Conservation (phyloP, 2,113 vertebrate genomes). For the Electrona antarctica region DNA sequence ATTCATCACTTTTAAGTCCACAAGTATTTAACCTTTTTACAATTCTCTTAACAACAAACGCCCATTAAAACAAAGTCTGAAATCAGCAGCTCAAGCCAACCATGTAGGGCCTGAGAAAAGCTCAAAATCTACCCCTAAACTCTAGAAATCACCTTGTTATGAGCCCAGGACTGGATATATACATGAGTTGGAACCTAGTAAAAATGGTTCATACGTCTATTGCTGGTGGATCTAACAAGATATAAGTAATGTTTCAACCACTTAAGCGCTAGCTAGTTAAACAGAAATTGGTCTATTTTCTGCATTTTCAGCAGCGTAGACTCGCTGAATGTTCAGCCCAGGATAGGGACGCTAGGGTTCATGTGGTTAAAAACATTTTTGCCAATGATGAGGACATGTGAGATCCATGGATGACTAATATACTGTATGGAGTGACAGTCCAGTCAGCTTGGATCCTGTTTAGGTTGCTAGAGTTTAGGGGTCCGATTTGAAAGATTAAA, state of each 20-base stretch:
- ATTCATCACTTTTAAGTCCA: conserved; percentile 24
- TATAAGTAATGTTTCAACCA: neutral
- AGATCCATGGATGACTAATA: no score
- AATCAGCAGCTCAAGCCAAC: conserved; percentile 6
- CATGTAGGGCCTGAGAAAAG: neutral
- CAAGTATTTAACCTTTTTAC: conserved; percentile 50
- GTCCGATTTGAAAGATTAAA: no score
- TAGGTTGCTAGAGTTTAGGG: no score
- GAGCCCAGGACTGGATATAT: neutral
- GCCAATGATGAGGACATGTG: no score
- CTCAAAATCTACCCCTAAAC: neutral
- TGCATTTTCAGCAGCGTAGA: no score
- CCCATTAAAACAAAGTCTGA: neutral
- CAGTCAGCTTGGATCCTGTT: no score
- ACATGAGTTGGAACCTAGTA: neutral
- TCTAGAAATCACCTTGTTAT: neutral
- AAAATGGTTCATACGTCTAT: neutral
- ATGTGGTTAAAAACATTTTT: no score
- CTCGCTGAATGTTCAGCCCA: no score
- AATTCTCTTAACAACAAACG: conserved; percentile 37
- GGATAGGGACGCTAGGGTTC: no score
- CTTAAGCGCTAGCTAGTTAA: neutral
- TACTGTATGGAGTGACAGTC: no score
- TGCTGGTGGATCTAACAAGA: neutral
- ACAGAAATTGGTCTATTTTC: neutral